Base-by-base conservation (phyloP, 1,140 invertebrate genomes). In the Zaprionus inermis region DNA sequence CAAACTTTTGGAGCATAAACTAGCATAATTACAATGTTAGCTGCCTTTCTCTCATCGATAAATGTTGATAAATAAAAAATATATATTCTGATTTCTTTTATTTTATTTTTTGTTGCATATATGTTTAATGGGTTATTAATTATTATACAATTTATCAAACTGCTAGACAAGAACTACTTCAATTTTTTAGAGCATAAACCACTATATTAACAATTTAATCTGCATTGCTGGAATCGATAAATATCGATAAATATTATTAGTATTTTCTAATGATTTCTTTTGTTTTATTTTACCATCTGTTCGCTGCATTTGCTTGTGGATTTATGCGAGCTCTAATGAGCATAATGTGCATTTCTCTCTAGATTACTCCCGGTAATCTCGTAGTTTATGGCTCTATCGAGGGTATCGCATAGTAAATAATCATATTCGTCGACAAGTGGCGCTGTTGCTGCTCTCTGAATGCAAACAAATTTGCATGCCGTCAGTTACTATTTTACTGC, bases 381-480 rank as follows among this genome's bases (percentile, higher is more conserved):
- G 24, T n/a, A 14, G 12, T 54, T 54, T 54, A 28, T 24, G 24
- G 12, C 24, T 9, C 51, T 36, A n/a, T n/a, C 16, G 24, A 73
- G 65, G 57, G 71, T 73, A 73, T 73, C 10, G 6, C 7, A 34
- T 56, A 51, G 51, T 56, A 30, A 49, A 58, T 72, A 52, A 52
- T 52, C 34, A 32, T 58, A 51, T 14, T 11, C 16, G 24, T 32
- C 18, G 52, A 65, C 67, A 65, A 64, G 34, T 41, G 56, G 67
- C 65, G 65, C 66, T 70, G 66, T 58, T 44, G 38, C 64, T 78
- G 61, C 63, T 24, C 44, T 81, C 64, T 71, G 80, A 89, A 89
- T 89, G 84, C 84, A 89, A 89, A 89, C 84, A 89, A 89, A 89
- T 89, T 89, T 89, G 84, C 84, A 89, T 89, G 84, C 84, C 84